Evolutionary conservation across 2,888 invertebrate genomes (phyloP).

Genomic region (Norana najaformis): DNA sequence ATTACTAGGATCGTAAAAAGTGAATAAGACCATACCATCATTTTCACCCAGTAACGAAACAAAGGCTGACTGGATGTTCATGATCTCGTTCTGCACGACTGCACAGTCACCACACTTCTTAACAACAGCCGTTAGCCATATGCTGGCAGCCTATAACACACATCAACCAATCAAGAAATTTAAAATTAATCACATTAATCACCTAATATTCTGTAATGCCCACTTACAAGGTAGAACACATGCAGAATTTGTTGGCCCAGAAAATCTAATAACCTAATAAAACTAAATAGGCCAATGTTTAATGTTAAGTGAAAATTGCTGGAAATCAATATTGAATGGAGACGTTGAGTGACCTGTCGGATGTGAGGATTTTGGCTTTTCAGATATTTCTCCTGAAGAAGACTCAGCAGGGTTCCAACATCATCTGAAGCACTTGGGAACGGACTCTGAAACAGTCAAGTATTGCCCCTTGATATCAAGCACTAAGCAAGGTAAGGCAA

Average conservation of each 20-base stretch:
- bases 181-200: not conserved
- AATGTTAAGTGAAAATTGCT: too few relatives aligned
- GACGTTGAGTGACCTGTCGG: slow-evolving; percentile 70
- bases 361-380: slow-evolving; percentile 77
- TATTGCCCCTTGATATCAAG: not conserved
- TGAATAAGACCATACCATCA: slow-evolving; percentile 71
- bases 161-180: not conserved
- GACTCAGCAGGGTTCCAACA: slow-evolving; percentile 73
- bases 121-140: slow-evolving; percentile 83
- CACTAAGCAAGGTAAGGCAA: too few relatives aligned
- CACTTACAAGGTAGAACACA: too few relatives aligned
- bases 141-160: slow-evolving; percentile 73
- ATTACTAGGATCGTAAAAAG: not conserved
- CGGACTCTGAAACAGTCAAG: slow-evolving; percentile 31
- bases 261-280: too few relatives aligned
- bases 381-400: slow-evolving; percentile 72
- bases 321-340: not conserved
- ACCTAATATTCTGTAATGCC: too few relatives aligned
- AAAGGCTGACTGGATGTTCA: slow-evolving; percentile 78
- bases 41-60: slow-evolving; percentile 85
- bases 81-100: slow-evolving; percentile 72
- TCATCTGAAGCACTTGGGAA: slow-evolving; percentile 41
- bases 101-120: slow-evolving; percentile 77
- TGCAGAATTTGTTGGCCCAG: too few relatives aligned
- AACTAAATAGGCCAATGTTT: too few relatives aligned